These are phyloP conservation scores for Megalonaias nervosa DNA, from an alignment of 1,140 invertebrate species.

Conservation along the genomic window DNA sequence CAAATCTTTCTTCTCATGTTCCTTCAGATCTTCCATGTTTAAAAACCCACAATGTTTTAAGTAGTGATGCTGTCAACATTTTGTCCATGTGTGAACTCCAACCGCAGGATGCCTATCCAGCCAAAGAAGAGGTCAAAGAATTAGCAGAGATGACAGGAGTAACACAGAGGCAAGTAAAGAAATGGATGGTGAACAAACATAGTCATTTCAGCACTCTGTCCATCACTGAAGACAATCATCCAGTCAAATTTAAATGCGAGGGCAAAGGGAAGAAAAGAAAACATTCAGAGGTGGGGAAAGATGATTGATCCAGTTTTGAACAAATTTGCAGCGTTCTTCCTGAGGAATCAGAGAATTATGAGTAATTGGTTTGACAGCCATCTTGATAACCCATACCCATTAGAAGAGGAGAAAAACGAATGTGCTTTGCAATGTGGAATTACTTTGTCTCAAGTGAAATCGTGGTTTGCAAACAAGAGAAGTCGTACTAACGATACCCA, in stretches of 20 bases:
- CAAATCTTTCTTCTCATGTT: no score
- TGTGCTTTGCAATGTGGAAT: conserved; percentile 55
- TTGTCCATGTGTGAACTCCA: conserved; percentile 51
- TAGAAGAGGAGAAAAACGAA: conserved; percentile 55
- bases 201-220: conserved; percentile 64
- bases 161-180: conserved; percentile 56
- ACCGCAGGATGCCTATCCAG: conserved; percentile 58
- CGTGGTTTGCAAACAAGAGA: conserved; percentile 68
- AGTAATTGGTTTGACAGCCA: no score
- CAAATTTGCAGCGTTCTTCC: no score
- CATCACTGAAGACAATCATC: conserved; percentile 61
- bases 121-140: conserved; percentile 46
- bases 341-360: no score
- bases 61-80: conserved; percentile 39
- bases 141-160: conserved; percentile 43
- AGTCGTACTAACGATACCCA: conserved; percentile 61
- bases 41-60: conserved; percentile 30
- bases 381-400: conserved; percentile 30
- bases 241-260: conserved; percentile 57
- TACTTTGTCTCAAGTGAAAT: conserved; percentile 58
- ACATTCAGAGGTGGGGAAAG: neutral
- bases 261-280: conserved; percentile 33
- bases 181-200: conserved; percentile 17
- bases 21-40: no score
- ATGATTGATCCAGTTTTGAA: no score